These are phyloP conservation scores for Noctuana brunneofusca DNA, from an alignment of 2,888 invertebrate species.

Conservation along the genomic window DNA sequence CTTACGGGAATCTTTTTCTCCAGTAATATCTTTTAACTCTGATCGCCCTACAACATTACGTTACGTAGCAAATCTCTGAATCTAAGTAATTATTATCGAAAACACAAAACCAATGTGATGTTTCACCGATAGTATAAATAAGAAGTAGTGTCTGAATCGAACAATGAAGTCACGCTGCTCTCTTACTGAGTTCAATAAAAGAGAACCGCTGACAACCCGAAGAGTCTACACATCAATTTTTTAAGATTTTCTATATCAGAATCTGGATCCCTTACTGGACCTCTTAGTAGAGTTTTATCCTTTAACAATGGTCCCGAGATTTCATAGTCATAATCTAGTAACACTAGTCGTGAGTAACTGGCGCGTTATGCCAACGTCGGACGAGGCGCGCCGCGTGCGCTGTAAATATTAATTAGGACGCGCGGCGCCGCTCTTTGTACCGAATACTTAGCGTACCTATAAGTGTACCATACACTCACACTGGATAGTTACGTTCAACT, in stretches of 20 bases:
- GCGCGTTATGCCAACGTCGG: constrained; percentile 48
- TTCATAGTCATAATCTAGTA: neutral
- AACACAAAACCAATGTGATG: no score
- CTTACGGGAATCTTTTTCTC: neutral
- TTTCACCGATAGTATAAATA: no score
- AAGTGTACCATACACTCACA: neutral
- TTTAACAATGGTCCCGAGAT: neutral
- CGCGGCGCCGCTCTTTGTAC: constrained; percentile 42
- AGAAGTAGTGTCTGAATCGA: neutral
- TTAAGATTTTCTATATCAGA: neutral
- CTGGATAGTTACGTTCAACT: constrained; percentile 15
- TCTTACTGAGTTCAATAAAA: neutral
- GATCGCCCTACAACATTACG: no score
- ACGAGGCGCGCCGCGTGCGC: constrained; percentile 45
- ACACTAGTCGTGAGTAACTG: constrained; percentile 43
- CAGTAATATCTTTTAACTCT: neutral
- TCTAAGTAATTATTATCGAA: no score
- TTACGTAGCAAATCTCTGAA: no score
- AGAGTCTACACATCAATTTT: neutral
- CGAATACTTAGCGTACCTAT: constrained; percentile 14
- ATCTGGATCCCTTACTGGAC: neutral
- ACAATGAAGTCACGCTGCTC: neutral
- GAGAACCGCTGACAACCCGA: neutral
- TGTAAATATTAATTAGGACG: constrained; percentile 56
- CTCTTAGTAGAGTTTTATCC: neutral